phyloP scores from a whole-genome alignment of 2,888 invertebrate species.

The Imbricaverruca yamaguchii region DNA sequence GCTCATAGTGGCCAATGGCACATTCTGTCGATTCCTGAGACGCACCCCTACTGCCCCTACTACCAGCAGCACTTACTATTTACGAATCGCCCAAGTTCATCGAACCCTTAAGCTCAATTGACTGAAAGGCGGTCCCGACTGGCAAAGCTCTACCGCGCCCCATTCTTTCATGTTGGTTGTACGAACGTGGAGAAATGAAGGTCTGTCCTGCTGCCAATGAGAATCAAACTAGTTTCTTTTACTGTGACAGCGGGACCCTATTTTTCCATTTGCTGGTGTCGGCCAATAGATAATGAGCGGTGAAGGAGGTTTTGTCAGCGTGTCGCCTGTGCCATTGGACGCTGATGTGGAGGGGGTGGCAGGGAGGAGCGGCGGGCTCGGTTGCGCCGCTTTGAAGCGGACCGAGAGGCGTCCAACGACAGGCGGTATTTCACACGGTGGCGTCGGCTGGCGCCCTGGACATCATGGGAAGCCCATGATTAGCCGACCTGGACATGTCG shows the following conservation, averaged over 20 bases:
- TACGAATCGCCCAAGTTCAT: not conserved
- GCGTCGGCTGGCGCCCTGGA: not conserved
- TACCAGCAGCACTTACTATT: not conserved
- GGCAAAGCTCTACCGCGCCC: not conserved
- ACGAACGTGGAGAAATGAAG: not conserved
- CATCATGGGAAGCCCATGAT: not conserved
- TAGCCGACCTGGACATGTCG: not conserved
- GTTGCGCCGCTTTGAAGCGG: not conserved
- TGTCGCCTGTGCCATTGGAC: not conserved
- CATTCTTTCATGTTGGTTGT: not conserved
- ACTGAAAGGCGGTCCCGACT: not conserved
- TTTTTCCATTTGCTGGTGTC: not conserved
- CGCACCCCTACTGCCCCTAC: no score
- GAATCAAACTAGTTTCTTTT: slow-evolving; percentile 6
- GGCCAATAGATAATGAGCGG: not conserved
- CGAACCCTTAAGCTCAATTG: not conserved
- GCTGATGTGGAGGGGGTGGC: not conserved
- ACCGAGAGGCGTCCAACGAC: not conserved
- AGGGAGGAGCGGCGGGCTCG: not conserved
- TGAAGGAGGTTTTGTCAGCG: not conserved
- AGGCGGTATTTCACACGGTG: not conserved
- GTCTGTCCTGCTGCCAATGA: not conserved
- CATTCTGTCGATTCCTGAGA: no score
- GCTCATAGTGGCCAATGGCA: no score
- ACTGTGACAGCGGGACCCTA: not conserved